phyloP scores from a whole-genome alignment of 92 coral and sea anemone genomes.

The Isaurus tuberculatus region DNA sequence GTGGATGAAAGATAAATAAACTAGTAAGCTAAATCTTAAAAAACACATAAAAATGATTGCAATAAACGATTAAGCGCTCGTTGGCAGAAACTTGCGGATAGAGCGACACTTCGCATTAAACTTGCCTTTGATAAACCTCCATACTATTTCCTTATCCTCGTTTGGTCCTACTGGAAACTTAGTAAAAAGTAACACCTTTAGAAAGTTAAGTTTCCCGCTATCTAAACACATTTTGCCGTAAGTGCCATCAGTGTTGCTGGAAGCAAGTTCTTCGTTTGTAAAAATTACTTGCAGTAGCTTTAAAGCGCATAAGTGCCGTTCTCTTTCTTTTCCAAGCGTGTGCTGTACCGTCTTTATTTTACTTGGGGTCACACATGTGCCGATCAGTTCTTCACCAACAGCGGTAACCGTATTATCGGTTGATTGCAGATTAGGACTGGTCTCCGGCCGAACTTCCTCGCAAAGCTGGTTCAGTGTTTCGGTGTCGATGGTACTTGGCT shows the following conservation, averaged over 20 bases:
- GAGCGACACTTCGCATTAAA: conserved; percentile 2
- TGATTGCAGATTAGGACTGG: neutral
- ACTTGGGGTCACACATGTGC: conserved; percentile 42
- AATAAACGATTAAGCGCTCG: neutral
- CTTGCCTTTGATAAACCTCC: neutral
- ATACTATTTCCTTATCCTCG: neutral
- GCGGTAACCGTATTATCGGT: neutral
- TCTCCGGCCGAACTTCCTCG: neutral
- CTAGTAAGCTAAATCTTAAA: neutral
- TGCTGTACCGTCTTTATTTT: conserved; percentile 33
- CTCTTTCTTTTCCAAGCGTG: conserved; percentile 39
- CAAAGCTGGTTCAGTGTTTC: neutral
- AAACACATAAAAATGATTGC: neutral
- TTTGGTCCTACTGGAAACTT: neutral
- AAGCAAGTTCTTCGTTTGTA: conserved; percentile 40
- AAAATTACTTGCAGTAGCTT: conserved; percentile 16
- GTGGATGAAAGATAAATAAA: neutral
- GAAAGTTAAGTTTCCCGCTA: conserved; percentile 30
- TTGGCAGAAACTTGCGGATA: neutral
- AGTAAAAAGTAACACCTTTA: conserved; percentile 29
- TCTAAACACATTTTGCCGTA: conserved; percentile 36
- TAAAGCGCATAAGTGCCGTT: conserved; percentile 44
- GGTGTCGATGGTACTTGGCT: neutral
- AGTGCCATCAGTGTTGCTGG: conserved; percentile 40
- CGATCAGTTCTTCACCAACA: conserved; percentile 37